Evolutionary conservation across 2,888 invertebrate genomes (phyloP), one percentile per base, ranked within the genome.

Genomic region (Drosophila dives): DNA sequence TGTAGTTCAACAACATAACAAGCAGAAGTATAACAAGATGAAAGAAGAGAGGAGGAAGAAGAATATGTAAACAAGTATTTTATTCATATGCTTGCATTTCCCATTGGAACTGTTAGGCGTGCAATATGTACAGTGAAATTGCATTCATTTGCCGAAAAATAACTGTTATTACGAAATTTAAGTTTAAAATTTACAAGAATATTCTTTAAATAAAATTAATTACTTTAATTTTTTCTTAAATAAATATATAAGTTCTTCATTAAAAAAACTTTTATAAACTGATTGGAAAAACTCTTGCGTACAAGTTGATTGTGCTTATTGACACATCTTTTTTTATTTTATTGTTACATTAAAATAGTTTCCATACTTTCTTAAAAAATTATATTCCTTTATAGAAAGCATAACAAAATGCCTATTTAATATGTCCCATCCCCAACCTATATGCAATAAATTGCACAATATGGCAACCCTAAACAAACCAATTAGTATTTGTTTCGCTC

Each of bases 1-100:
- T 78, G 80, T 86, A 84, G 87, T 84, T 86, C 84, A 84, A 76
- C 86, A 84, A 70, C 79, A 83, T 72, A 76, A 73, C 80, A 73
- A 69, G 73, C 60, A 65, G 38, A 62, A 65, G 42, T 38, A 61
- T 42, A 36, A 59, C 55, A 65, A 40, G 33, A 62, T 53, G 56
- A 72, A 15, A 45, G 26, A 15, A 15, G 23, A 15, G 40, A 40
- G 40, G n/a, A 45, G 61, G 38, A 70, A 34, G 63, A 72, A 58
- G 34, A 70, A 38, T 20, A 36, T 10, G 26, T 12, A 23, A 36
- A 67, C 50, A 54, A 42, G 32, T 29, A 75, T 49, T 29, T 33
- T 50, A n/a, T 62, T 53, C 34, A 34, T 12, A 26, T 48, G 63
- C 26, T 51, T 33, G 33, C 53, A 45, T 55, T 42, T 71, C 72